phyloP scores from a whole-genome alignment of 2,113 vertebrate species.

The Acrocephalus arundinaceus region DNA sequence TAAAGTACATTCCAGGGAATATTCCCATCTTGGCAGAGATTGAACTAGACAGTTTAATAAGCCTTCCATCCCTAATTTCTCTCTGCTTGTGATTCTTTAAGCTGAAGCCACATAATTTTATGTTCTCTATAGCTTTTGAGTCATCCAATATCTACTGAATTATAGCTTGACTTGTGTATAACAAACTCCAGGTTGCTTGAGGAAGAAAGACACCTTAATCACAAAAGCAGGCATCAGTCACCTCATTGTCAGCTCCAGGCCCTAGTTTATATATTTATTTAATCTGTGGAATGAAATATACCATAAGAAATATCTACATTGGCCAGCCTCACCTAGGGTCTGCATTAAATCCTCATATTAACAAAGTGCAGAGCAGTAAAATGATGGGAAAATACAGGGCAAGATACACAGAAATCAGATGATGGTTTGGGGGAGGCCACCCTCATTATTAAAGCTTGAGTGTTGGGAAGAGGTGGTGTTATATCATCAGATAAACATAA shows the following conservation, averaged over 20 bases:
- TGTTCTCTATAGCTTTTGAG: not conserved
- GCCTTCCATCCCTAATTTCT: constrained; percentile 15
- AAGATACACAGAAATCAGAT: not conserved
- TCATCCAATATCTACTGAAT: not conserved
- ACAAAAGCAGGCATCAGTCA: not conserved
- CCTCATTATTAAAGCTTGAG: not conserved
- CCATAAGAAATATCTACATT: not conserved
- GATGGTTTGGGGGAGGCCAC: not conserved
- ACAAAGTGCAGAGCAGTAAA: not conserved
- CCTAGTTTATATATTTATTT: not conserved
- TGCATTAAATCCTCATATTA: not conserved
- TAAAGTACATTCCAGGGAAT: constrained; percentile 17
- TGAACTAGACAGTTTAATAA: constrained; percentile 30
- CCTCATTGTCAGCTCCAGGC: not conserved
- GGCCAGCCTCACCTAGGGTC: not conserved
- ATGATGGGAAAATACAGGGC: not conserved
- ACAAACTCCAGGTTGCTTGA: not conserved
- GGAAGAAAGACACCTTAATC: not conserved
- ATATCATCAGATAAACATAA: fast-evolving
- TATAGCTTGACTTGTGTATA: not conserved
- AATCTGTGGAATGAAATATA: not conserved
- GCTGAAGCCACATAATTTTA: not conserved
- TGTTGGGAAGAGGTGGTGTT: not conserved
- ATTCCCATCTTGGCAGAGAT: constrained; percentile 9
- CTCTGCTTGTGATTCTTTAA: not conserved